Conservation (phyloP, 2,888 invertebrate species). For the Eudemis profundana region DNA sequence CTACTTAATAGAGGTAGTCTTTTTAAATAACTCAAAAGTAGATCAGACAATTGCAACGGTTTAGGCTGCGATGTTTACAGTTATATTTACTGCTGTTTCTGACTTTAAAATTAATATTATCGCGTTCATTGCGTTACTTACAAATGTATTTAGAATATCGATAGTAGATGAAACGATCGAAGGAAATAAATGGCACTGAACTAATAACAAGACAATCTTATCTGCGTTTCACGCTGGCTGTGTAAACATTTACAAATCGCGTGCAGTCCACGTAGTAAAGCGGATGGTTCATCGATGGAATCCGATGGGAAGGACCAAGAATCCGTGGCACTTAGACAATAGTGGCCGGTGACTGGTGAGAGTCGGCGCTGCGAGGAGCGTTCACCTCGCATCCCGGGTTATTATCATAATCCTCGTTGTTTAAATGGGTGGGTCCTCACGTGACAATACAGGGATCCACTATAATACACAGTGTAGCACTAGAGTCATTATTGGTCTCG, state of each 20-base stretch:
- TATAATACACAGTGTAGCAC: constrained; percentile 72
- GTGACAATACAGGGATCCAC: constrained; percentile 69
- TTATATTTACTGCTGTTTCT: constrained; percentile 61
- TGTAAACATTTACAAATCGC: constrained; percentile 64
- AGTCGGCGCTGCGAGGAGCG: constrained; percentile 84
- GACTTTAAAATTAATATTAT: constrained; percentile 48
- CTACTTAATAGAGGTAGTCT: constrained; percentile 21
- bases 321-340: constrained; percentile 84
- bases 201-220: constrained; percentile 69
- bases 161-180: too few species aligned
- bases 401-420: constrained; percentile 62
- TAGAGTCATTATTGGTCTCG: constrained; percentile 75
- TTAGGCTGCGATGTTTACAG: constrained; percentile 60
- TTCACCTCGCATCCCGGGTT: constrained; percentile 79
- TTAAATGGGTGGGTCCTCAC: constrained; percentile 59
- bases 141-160: too few species aligned
- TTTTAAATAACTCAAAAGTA: constrained; percentile 38
- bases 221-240: constrained; percentile 63
- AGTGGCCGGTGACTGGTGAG: constrained; percentile 72
- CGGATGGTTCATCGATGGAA: constrained; percentile 81
- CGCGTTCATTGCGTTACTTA: neutral
- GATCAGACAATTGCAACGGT: constrained; percentile 33
- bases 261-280: constrained; percentile 71
- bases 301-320: constrained; percentile 84
- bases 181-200: constrained; percentile 35